Conservation (phyloP, 2,113 vertebrate species). For the Dascyllus trimaculatus region DNA sequence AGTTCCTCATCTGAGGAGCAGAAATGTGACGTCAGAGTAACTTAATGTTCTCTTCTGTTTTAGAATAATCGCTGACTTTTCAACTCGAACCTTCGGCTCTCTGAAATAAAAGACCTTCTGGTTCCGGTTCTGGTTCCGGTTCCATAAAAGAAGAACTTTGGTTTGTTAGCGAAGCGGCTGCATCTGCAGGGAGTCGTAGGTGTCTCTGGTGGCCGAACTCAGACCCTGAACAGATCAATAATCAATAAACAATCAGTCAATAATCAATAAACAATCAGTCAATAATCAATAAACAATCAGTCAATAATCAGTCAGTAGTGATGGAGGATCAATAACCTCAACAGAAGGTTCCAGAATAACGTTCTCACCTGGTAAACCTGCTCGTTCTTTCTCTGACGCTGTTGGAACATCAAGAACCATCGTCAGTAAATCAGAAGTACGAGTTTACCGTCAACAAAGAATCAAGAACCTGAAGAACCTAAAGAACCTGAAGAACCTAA, state of each 20-base stretch:
- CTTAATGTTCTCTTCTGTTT: too few species aligned
- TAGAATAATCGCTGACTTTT: too few species aligned
- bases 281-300: neutral
- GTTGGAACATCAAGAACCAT: slow-evolving; percentile 2
- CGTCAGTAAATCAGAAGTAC: too few species aligned
- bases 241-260: slow-evolving; percentile 14
- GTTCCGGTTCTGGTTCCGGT: neutral
- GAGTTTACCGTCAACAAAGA: too few species aligned
- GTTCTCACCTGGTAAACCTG: slow-evolving; percentile 81
- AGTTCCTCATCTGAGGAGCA: too few species aligned
- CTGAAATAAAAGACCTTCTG: too few species aligned
- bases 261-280: neutral
- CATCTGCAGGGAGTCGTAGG: slow-evolving; percentile 92
- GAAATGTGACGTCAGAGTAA: too few species aligned
- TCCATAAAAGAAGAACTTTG: neutral
- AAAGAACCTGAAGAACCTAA: too few species aligned
- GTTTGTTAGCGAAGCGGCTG: slow-evolving; percentile 79
- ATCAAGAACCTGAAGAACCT: too few species aligned
- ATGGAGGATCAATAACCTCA: too few species aligned
- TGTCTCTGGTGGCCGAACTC: slow-evolving; percentile 89
- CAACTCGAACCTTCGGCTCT: too few species aligned
- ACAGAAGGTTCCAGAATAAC: neutral
- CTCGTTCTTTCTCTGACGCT: slow-evolving; percentile 74
- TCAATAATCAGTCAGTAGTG: neutral
- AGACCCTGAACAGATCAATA: slow-evolving; percentile 84